Conservation (phyloP, 2,113 vertebrate genomes). For the Cephalopholis sonnerati region DNA sequence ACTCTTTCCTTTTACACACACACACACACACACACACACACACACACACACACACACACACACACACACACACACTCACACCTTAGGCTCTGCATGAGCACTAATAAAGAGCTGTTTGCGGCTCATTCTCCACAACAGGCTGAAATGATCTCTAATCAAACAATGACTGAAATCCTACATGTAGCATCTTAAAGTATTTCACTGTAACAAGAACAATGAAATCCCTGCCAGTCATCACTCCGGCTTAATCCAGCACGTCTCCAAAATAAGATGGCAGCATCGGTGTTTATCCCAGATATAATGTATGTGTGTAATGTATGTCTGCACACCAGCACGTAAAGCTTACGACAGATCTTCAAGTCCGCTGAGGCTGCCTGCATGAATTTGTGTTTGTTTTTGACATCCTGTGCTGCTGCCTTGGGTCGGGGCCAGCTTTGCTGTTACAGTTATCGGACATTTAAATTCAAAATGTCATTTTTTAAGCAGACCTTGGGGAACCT, state of each 20-base stretch:
- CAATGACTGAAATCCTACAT: slow-evolving; percentile 35
- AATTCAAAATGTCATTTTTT: slow-evolving; percentile 45
- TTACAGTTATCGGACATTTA: slow-evolving; percentile 35
- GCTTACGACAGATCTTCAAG: slow-evolving; percentile 11
- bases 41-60: too few species aligned
- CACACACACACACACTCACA: slow-evolving; percentile 3
- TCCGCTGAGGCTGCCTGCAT: slow-evolving; percentile 13
- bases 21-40: too few species aligned
- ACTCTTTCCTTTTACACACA: background rate
- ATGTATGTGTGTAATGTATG: slow-evolving; percentile 2
- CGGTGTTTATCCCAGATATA: slow-evolving; percentile 54
- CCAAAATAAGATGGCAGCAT: slow-evolving; percentile 50
- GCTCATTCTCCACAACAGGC: slow-evolving; percentile 21
- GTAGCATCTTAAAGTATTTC: slow-evolving; percentile 29
- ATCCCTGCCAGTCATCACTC: slow-evolving; percentile 53
- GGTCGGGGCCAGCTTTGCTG: slow-evolving; percentile 15
- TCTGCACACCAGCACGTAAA: slow-evolving; percentile 19
- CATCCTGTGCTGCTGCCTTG: slow-evolving; percentile 24
- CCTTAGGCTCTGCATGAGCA: slow-evolving; percentile 10
- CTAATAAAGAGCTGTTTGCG: slow-evolving; percentile 11
- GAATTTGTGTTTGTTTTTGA: slow-evolving; percentile 44
- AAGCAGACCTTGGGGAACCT: slow-evolving; percentile 5
- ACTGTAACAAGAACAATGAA: slow-evolving; percentile 43
- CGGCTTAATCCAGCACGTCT: slow-evolving; percentile 59
- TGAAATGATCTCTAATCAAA: slow-evolving; percentile 26